Percentiles rank a stretch among this genome's conserved stretches.
Conservation (phyloP, 1,140 invertebrate species). For the Leptopilina clavipes region DNA sequence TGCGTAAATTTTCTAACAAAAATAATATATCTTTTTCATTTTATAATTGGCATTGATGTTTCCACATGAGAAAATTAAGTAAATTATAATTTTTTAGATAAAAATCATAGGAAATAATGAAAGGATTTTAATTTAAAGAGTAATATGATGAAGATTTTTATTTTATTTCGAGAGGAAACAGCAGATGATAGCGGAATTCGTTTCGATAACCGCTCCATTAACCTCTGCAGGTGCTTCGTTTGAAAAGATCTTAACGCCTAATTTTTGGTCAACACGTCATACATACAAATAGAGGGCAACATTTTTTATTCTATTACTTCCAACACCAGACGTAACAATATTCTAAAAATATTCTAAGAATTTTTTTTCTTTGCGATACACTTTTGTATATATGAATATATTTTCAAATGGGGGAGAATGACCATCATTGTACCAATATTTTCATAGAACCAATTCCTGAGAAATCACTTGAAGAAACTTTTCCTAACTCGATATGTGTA, state of each 20-base stretch:
- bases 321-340: neutral
- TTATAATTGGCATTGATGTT: too few relatives aligned
- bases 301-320: neutral
- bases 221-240: neutral
- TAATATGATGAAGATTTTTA: too few relatives aligned
- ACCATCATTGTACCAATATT: too few relatives aligned
- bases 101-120: too few relatives aligned
- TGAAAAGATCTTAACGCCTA: slow-evolving; percentile 22
- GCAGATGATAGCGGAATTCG: neutral
- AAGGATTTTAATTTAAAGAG: too few relatives aligned
- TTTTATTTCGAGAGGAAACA: neutral
- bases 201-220: neutral
- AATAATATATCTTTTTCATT: too few relatives aligned
- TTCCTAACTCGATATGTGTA: too few relatives aligned
- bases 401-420: neutral
- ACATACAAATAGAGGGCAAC: neutral
- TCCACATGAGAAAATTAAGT: too few relatives aligned
- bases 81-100: too few relatives aligned
- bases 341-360: slow-evolving; percentile 11
- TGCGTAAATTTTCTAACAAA: too few relatives aligned
- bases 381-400: neutral
- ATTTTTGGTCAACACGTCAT: neutral
- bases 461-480: too few relatives aligned
- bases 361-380: neutral
- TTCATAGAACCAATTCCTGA: too few relatives aligned